Base-by-base conservation (phyloP, 2,888 invertebrate genomes). In the Podabrus alpinus region DNA sequence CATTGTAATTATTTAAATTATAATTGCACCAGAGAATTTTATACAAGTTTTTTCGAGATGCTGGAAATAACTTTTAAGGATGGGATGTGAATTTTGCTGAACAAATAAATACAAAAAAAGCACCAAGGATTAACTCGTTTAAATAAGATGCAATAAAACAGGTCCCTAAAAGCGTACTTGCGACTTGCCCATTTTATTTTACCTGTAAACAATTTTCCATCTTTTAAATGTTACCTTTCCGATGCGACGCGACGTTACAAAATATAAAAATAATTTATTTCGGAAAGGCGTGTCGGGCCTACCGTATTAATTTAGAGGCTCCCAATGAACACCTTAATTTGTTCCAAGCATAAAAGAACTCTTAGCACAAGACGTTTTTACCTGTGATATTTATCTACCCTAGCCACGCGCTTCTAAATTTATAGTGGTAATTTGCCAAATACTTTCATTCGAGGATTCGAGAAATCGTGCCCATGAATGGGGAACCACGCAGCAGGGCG, bases 401-500 rank as follows among this genome's bases (percentile, higher is more conserved):
- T 77, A 79, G 84, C 82, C 84, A 84, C 85, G 84, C 84, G 85
- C 83, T 84, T 79, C 74, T 77, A 81, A 82, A 86, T 86, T 86
- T 85, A 86, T 84, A 78, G 82, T 79, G 72, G 83, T 81, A 85
- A 85, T 85, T 85, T 85, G 85, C 83, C 83, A 84, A 83, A 83
- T 82, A 84, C 83, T 79, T 81, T 19, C 45, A 45, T 45, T n/a
- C 45, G 45, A 45, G 45, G 80, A 80, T 79, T 80, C 79, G 78
- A 80, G 83, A 83, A 84, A 84, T 82, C 81, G 81, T 83, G 79
- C 80, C 77, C 79, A 67, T 45, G 73, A 69, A 69, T 66, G 68
- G 64, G 17, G 74, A 73, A 78, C 72, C 72, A 64, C 72, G 69
- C 70, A 78, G 71, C 73, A 71, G 76, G 81, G 80, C 80, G 81